Percentiles rank a stretch among this genome's conserved stretches.
phyloP scores from a whole-genome alignment of 2,888 invertebrate genomes.

The Amaurobius ferox region DNA sequence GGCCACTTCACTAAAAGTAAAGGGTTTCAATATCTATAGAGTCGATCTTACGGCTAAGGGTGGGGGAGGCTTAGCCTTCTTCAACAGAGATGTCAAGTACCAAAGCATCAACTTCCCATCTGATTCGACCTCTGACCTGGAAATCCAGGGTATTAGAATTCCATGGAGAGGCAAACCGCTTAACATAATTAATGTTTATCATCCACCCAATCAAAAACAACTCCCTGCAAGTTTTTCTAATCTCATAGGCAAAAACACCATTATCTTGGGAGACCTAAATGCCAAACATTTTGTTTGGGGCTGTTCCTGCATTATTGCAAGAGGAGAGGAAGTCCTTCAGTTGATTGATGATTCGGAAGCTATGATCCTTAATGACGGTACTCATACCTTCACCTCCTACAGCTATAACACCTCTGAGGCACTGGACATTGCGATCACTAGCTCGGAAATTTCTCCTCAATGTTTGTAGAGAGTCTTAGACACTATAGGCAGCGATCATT shows the following conservation, averaged over 20 bases:
- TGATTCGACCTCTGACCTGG: not conserved
- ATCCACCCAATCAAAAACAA: conserved; percentile 18
- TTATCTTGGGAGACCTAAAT: conserved; percentile 24
- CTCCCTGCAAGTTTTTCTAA: conserved; percentile 2
- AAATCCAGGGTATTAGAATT: conserved; percentile 12
- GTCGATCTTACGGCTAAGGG: not conserved
- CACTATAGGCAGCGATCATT: no score
- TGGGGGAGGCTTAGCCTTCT: conserved; percentile 11
- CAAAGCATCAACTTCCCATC: not conserved
- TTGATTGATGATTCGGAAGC: conserved; percentile 1
- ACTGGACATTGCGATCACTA: no score
- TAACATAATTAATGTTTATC: conserved; percentile 31
- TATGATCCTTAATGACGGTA: conserved; percentile 15
- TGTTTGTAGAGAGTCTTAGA: conserved; percentile 15
- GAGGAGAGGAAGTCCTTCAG: conserved; percentile 19
- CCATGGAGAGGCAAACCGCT: conserved; percentile 4
- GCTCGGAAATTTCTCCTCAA: conserved; percentile 9
- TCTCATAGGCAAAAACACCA: conserved; percentile 7
- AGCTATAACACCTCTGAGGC: no score
- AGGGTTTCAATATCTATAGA: not conserved
- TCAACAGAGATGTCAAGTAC: not conserved
- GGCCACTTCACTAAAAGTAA: not conserved
- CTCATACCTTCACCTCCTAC: conserved; percentile 28
- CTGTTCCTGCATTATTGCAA: conserved; percentile 18
- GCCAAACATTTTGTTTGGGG: conserved; percentile 27